These are phyloP conservation scores for Pteropus rufus DNA, from an alignment of 2,797 vertebrate genomes.

Conservation along the genomic window DNA sequence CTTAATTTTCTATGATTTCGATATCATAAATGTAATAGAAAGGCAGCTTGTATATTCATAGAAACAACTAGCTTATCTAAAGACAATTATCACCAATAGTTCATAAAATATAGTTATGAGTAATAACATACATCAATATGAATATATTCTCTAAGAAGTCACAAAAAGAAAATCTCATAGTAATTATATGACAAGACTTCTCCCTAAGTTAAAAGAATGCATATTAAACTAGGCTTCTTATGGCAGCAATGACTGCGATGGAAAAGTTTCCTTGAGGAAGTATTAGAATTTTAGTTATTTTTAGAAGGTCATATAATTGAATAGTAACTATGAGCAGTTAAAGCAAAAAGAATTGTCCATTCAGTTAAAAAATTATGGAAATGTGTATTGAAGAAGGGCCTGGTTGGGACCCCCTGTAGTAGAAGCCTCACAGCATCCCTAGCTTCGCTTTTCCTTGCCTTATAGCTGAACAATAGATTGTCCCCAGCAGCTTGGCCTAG, in stretches of 20 bases:
- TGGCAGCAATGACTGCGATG: neutral
- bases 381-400: neutral
- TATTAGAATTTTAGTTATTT: neutral
- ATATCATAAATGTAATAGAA: neutral
- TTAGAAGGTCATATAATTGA: neutral
- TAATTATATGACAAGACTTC: neutral
- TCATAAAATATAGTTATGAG: neutral
- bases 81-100: neutral
- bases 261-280: neutral
- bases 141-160: neutral
- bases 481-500: too few species aligned
- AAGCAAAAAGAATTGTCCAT: neutral
- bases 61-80: neutral
- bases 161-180: neutral
- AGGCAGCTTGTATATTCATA: neutral
- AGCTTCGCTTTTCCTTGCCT: too few species aligned
- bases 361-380: neutral
- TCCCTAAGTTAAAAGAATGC: neutral
- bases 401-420: too few species aligned
- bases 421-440: too few species aligned
- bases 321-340: neutral
- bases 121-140: neutral
- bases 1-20: neutral
- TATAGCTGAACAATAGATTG: too few species aligned
- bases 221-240: neutral